These are phyloP conservation scores for Zosterops lateralis DNA, from an alignment of 2,113 vertebrate species.

Conservation along the genomic window DNA sequence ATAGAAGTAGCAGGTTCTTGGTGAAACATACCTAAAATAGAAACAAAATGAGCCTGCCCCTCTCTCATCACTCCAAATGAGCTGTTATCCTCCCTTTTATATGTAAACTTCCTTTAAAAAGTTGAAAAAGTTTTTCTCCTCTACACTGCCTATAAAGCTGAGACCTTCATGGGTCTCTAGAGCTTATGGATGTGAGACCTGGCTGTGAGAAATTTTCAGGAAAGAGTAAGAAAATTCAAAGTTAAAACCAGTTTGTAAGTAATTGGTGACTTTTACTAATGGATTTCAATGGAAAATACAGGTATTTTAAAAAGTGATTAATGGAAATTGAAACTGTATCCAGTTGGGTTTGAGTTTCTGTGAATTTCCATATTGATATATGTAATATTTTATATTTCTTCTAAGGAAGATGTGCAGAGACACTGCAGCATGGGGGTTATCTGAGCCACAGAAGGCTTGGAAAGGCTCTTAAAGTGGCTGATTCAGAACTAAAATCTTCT, in stretches of 20 bases:
- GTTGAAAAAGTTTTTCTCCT: not conserved
- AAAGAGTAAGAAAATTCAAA: not conserved
- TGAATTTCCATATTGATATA: not conserved
- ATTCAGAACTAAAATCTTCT: not conserved
- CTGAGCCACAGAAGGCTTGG: not conserved
- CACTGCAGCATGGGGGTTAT: fast-evolving
- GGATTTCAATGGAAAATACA: not conserved
- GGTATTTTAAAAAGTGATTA: not conserved
- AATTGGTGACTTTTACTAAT: not conserved
- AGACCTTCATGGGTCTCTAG: not conserved
- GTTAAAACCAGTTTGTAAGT: not conserved
- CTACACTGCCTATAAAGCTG: not conserved
- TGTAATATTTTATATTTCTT: not conserved
- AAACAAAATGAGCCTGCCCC: not conserved
- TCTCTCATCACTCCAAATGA: not conserved
- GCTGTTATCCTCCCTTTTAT: not conserved
- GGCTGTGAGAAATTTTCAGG: not conserved
- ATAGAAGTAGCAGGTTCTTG: not conserved
- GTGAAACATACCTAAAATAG: not conserved
- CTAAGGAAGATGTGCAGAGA: not conserved
- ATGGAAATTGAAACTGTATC: not conserved
- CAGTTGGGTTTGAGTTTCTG: not conserved
- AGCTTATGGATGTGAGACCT: not conserved
- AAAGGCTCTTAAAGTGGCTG: not conserved
- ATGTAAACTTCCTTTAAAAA: not conserved